Conservation (phyloP, 2,113 vertebrate genomes). For the Talpa occidentalis region DNA sequence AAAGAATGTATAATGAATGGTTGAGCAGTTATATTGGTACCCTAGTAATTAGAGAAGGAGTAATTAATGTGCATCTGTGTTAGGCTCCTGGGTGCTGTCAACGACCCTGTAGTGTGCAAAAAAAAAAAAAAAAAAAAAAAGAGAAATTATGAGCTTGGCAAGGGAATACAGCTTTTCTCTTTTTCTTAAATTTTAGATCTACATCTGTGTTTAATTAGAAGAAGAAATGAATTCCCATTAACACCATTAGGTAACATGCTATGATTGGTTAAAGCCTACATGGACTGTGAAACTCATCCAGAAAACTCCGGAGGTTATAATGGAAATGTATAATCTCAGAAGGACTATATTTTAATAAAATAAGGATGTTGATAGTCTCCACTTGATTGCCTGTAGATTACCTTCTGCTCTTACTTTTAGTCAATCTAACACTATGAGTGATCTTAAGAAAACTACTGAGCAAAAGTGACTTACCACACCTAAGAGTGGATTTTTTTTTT, state of each 20-base stretch:
- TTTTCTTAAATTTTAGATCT: slow-evolving; percentile 86
- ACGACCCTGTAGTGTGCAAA: slow-evolving; percentile 81
- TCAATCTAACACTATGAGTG: not conserved
- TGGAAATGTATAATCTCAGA: slow-evolving; percentile 54
- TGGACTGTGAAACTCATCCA: slow-evolving; percentile 76
- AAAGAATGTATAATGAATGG: slow-evolving; percentile 87
- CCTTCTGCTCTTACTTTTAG: not conserved
- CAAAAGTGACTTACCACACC: not conserved
- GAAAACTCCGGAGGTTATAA: slow-evolving; percentile 71
- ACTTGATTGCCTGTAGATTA: not conserved
- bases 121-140: too few species aligned
- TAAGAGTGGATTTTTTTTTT: not conserved
- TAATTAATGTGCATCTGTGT: slow-evolving; percentile 90
- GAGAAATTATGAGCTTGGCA: slow-evolving; percentile 82
- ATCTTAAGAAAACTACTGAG: not conserved
- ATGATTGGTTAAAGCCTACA: slow-evolving; percentile 81
- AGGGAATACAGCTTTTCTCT: slow-evolving; percentile 84
- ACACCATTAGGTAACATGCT: slow-evolving; percentile 77
- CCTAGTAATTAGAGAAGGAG: slow-evolving; percentile 85
- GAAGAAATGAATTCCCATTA: slow-evolving; percentile 85
- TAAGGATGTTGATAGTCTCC: not conserved
- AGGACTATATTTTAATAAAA: slow-evolving; percentile 55
- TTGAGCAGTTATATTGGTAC: slow-evolving; percentile 83
- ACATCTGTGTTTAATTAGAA: slow-evolving; percentile 89
- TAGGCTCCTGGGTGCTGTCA: slow-evolving; percentile 84